Base-by-base conservation (phyloP, 1,140 invertebrate species). In the Asobara japonica region DNA sequence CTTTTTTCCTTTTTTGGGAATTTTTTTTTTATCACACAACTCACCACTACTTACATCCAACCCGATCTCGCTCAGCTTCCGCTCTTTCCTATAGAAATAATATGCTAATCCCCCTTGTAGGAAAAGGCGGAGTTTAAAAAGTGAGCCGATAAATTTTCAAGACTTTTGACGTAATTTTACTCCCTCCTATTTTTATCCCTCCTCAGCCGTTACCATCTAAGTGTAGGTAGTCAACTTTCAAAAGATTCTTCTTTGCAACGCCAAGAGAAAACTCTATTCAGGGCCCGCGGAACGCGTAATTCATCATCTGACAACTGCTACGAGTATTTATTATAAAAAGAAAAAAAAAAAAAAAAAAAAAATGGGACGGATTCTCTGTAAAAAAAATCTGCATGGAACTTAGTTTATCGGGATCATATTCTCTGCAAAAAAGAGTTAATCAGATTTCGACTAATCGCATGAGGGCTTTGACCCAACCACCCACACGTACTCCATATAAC, bases 121-220 rank as follows among this genome's bases (percentile, higher is more conserved):
- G 62, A 45, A 77, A 84, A 84, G 85, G 84, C 81, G 81, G 84
- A 87, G 84, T 87, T 87, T 85, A 84, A 86, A 86, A 87, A 87
- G 85, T 86, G 84, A 77, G 78, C 80, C 83, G 83, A 87, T 87
- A 87, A 87, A 87, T 87, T 87, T 79, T 83, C 79, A 68, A 83
- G 82, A 85, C 85, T 87, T 86, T 84, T 84, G 84, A 85, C 86
- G 84, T 87, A 87, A 86, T 87, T 87, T 85, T 81, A 78, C 45
- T 45, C 69, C 33, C 36, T 48, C 48, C 36, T 65, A 62, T 41
- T 70, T n/a, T 78, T 56, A 56, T 27, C 22, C 51, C 56, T 27
- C 71, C 76, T 78, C 76, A 29, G 29, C 60, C 71, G 33, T 69
- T 62, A 30, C 68, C 48, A 7, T 10, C 36, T 30, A 36, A 56